phyloP scores from a whole-genome alignment of 2,113 vertebrate genomes.

The Speoplatyrhinus poulsoni region DNA sequence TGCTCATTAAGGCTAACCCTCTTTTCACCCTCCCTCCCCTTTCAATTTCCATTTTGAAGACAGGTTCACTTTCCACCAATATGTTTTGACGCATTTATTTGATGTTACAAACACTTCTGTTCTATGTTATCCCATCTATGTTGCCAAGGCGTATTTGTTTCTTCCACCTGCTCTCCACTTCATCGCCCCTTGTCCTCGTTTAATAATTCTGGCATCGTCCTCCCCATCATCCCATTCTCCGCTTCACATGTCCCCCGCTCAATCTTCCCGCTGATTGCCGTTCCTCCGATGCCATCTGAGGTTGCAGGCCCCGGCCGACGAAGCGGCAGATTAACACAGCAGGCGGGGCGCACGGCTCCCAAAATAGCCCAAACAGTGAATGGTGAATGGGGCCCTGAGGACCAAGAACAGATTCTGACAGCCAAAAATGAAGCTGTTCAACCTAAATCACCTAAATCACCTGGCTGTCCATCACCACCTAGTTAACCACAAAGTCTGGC shows the following conservation, averaged over 20 bases:
- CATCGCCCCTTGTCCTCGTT: neutral
- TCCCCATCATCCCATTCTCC: slow-evolving; percentile 9
- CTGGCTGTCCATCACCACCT: slow-evolving; percentile 11
- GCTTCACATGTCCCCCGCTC: slow-evolving; percentile 1
- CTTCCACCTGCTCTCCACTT: neutral
- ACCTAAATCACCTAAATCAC: slow-evolving; percentile 35
- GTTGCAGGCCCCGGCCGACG: slow-evolving; percentile 54
- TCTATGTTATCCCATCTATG: neutral
- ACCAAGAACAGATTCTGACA: slow-evolving; percentile 49
- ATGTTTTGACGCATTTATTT: no score
- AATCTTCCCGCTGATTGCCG: slow-evolving; percentile 10
- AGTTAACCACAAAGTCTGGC: slow-evolving; percentile 18
- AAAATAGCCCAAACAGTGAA: slow-evolving; percentile 71
- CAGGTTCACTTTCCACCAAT: no score
- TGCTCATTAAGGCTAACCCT: slow-evolving; percentile 1
- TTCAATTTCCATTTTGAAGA: no score
- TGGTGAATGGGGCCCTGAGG: slow-evolving; percentile 57
- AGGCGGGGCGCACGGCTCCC: slow-evolving; percentile 61
- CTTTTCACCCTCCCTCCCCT: neutral
- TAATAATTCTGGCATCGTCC: slow-evolving; percentile 19
- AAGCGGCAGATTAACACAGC: slow-evolving; percentile 74
- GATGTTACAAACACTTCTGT: neutral
- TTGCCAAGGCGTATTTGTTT: slow-evolving; percentile 4
- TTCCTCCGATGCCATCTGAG: slow-evolving; percentile 58
- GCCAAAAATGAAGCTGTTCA: slow-evolving; percentile 44